Evolutionary conservation across 37 sponge, comb jelly and placozoan species (phyloP).

Genomic region (Theonella swinhoei): DNA sequence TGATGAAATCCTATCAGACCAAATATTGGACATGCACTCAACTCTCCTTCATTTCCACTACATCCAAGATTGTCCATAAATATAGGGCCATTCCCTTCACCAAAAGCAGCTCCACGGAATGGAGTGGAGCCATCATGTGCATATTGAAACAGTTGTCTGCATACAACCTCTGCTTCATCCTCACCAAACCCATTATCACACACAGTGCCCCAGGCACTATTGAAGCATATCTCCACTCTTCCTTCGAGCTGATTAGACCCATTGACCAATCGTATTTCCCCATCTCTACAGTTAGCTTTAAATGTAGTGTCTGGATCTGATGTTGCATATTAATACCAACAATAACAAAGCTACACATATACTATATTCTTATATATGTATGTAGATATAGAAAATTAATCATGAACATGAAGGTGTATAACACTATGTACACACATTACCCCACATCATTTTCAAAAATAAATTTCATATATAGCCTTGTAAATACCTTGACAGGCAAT

Average conservation of each 20-base stretch:
- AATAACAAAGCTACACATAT: too few relatives aligned
- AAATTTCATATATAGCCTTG: too few relatives aligned
- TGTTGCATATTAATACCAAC: not conserved
- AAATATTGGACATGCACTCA: not conserved
- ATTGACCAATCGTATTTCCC: not conserved
- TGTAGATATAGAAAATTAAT: too few relatives aligned
- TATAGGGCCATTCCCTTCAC: conserved; percentile 34
- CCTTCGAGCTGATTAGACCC: not conserved
- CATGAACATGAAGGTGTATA: too few relatives aligned
- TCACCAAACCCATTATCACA: not conserved
- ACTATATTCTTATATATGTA: too few relatives aligned
- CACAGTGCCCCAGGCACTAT: not conserved
- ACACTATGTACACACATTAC: too few relatives aligned
- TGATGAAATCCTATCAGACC: not conserved
- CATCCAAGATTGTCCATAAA: conserved; percentile 29
- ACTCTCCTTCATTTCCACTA: conserved; percentile 8
- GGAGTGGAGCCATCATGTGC: not conserved
- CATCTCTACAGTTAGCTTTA: not conserved
- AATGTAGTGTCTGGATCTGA: not conserved
- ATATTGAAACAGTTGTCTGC: not conserved
- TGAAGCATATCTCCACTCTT: not conserved
- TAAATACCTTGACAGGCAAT: too few relatives aligned
- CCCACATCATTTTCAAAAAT: too few relatives aligned
- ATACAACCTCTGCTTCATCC: not conserved
- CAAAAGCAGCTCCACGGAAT: conserved; percentile 4